A percentile compares a stretch with the other conserved stretches of the same genome.
Evolutionary conservation across 2,888 invertebrate genomes (phyloP).

Genomic region (Resseliella maxima): DNA sequence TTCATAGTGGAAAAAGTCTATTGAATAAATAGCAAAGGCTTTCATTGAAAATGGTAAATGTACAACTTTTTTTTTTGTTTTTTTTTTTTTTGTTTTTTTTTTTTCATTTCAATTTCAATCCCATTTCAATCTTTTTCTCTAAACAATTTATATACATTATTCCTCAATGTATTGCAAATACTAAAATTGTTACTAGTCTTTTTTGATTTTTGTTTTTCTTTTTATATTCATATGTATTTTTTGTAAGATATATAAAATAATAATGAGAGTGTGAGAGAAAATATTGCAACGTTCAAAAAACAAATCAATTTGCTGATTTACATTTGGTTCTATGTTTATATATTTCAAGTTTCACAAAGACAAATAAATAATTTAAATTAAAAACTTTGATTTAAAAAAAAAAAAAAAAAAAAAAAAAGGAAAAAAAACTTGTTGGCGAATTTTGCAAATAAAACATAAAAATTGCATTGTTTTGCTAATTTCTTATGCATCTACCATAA

Average conservation of each 20-base stretch:
- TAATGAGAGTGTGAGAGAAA: slow-evolving; percentile 23
- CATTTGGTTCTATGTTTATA: background rate
- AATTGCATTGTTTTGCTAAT: slow-evolving; percentile 17
- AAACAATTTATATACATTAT: background rate
- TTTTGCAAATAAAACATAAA: slow-evolving; percentile 13
- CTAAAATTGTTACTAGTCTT: background rate
- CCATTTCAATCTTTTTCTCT: background rate
- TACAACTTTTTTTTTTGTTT: background rate
- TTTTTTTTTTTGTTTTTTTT: background rate
- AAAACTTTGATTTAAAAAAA: background rate
- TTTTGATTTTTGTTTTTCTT: background rate
- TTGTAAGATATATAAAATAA: background rate
- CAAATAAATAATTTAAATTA: slow-evolving; percentile 49
- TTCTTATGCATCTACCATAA: slow-evolving; percentile 36
- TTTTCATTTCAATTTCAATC: background rate
- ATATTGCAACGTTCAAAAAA: slow-evolving; percentile 20
- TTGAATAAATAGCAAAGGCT: background rate
- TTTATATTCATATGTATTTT: background rate
- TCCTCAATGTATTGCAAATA: background rate
- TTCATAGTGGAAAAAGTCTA: slow-evolving; percentile 9
- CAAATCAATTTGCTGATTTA: slow-evolving; percentile 29
- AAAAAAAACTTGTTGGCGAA: background rate
- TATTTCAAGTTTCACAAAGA: slow-evolving; percentile 37
- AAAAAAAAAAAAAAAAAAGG: background rate
- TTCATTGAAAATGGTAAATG: background rate